These are phyloP conservation scores for Scrobipalpa atriplicella DNA, from an alignment of 2,888 invertebrate genomes.

Conservation along the genomic window DNA sequence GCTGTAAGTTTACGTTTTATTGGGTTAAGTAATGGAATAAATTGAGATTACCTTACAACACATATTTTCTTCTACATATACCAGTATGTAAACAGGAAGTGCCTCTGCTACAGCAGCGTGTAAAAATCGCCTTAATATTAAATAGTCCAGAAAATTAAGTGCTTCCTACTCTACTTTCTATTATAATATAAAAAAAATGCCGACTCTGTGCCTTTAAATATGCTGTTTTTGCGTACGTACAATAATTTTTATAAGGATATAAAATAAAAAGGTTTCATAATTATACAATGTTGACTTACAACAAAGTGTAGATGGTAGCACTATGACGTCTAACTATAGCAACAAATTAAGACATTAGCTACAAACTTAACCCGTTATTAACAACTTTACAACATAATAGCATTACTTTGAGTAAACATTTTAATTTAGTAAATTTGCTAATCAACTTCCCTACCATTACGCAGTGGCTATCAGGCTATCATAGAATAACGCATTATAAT, in stretches of 20 bases:
- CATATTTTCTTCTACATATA: too few species aligned
- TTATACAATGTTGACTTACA: background rate
- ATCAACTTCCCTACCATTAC: slow-evolving; percentile 62
- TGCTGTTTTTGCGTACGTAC: too few species aligned
- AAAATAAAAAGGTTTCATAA: background rate
- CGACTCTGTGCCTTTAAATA: too few species aligned
- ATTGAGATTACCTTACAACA: background rate
- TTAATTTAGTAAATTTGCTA: slow-evolving; percentile 73
- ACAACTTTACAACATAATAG: slow-evolving; percentile 25
- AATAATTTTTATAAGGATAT: too few species aligned
- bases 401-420: slow-evolving; percentile 51
- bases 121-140: too few species aligned
- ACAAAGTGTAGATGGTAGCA: background rate
- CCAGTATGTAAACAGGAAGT: too few species aligned
- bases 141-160: too few species aligned
- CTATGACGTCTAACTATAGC: background rate
- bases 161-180: too few species aligned
- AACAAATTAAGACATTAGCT: slow-evolving; percentile 7
- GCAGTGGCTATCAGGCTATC: slow-evolving; percentile 47
- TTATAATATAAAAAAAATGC: too few species aligned
- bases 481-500: slow-evolving; percentile 75
- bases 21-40: slow-evolving; percentile 40
- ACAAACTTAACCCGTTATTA: slow-evolving; percentile 64
- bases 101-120: too few species aligned
- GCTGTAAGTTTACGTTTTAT: slow-evolving; percentile 48